Evolutionary conservation across 2,888 invertebrate genomes (phyloP).

Genomic region (Halocaridina rubra): DNA sequence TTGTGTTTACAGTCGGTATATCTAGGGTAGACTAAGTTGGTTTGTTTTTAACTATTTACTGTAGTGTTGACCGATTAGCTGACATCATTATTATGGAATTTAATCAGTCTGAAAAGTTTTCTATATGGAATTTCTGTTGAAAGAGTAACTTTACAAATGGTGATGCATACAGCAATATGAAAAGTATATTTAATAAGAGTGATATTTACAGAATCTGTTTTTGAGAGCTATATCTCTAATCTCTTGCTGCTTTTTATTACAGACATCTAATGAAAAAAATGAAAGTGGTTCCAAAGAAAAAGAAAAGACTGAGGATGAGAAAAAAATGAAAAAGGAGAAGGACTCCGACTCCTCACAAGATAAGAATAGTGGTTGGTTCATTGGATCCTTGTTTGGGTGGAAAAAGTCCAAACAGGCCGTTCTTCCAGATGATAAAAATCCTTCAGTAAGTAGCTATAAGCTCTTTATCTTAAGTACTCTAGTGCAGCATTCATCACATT

Average conservation of each 20-base stretch:
- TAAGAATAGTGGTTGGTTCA: constrained; percentile 12
- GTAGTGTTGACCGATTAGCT: no score
- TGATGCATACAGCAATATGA: no score
- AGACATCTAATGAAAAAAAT: background rate
- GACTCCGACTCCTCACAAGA: constrained; percentile 12
- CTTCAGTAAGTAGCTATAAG: constrained; percentile 78
- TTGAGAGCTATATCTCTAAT: background rate
- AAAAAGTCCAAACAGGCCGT: constrained; percentile 72
- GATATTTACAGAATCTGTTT: no score
- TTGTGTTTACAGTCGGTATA: no score
- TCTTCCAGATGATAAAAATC: constrained; percentile 93
- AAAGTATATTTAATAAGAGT: no score
- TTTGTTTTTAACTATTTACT: no score
- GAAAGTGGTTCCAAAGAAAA: background rate
- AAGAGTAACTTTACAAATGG: no score
- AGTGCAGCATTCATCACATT: background rate
- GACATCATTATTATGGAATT: no score
- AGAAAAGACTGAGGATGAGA: background rate
- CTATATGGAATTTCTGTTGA: no score
- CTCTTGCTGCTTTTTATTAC: background rate
- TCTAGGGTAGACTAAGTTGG: no score
- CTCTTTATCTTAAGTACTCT: background rate
- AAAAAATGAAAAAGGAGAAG: constrained; percentile 1
- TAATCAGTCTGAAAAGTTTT: no score
- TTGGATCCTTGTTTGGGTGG: constrained; percentile 50